These are phyloP conservation scores for Trypoxylon attenuatum DNA, from an alignment of 2,888 invertebrate species.

Conservation along the genomic window DNA sequence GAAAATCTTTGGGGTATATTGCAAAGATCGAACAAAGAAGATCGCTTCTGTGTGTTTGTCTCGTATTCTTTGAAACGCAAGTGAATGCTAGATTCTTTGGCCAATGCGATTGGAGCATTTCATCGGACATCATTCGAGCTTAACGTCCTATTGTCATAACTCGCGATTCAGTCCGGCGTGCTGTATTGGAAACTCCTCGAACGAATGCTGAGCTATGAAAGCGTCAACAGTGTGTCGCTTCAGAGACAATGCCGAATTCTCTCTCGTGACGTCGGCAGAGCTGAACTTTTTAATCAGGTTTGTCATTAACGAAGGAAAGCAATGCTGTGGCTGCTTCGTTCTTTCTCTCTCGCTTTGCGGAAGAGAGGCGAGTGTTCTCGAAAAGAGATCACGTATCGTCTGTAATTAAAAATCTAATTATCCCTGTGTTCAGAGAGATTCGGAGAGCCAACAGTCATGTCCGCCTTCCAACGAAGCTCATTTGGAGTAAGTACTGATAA, in stretches of 20 bases:
- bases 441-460: background rate
- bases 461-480: background rate
- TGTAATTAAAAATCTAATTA: conserved; percentile 47
- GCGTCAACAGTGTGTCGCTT: conserved; percentile 28
- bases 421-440: conserved; percentile 20
- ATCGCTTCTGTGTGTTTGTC: too few species aligned
- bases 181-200: conserved; percentile 47
- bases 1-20: too few species aligned
- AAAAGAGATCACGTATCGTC: conserved; percentile 26
- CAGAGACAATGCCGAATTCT: conserved; percentile 41
- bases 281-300: conserved; percentile 44
- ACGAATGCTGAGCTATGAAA: conserved; percentile 38
- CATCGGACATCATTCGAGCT: conserved; percentile 32
- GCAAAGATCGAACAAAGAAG: too few species aligned
- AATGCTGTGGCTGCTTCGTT: too few species aligned
- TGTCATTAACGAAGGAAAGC: conserved; percentile 24
- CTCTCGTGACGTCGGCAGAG: conserved; percentile 22
- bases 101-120: conserved; percentile 19
- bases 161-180: conserved; percentile 40
- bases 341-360: conserved; percentile 13
- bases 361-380: background rate
- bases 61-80: too few species aligned
- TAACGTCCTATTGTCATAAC: conserved; percentile 46
- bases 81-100: conserved; percentile 10
- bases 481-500: background rate